These are phyloP conservation scores for Drosophila kepulauana DNA, from an alignment of 1,140 invertebrate species.

Conservation along the genomic window DNA sequence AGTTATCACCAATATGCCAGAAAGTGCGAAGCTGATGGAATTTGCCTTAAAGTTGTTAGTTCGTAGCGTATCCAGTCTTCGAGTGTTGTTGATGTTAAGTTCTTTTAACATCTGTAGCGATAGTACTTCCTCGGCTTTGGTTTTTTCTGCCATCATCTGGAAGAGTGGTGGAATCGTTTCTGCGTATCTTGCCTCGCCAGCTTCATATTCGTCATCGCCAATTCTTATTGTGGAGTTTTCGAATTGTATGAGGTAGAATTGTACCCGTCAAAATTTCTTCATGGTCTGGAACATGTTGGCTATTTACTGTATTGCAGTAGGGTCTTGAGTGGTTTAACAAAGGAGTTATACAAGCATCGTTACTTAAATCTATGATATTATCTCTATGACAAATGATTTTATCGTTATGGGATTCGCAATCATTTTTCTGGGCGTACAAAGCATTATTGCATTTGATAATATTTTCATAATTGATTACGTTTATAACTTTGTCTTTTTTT, in stretches of 20 bases:
- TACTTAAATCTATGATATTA: constrained; percentile 16
- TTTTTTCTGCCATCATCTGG: constrained; percentile 14
- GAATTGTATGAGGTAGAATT: constrained; percentile 8
- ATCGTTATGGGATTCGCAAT: constrained; percentile 18
- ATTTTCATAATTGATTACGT: constrained; percentile 26
- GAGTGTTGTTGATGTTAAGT: neutral
- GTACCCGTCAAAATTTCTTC: neutral
- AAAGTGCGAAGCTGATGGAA: too few species aligned
- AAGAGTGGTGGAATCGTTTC: constrained; percentile 11
- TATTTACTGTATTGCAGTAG: neutral
- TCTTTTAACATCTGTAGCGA: neutral
- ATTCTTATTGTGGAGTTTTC: constrained; percentile 5
- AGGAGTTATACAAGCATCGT: too few species aligned
- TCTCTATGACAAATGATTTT: constrained; percentile 19
- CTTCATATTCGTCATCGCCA: constrained; percentile 16
- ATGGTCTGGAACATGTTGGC: neutral
- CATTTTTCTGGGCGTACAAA: neutral
- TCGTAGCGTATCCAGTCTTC: too few species aligned
- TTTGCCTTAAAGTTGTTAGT: too few species aligned
- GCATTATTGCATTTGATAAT: constrained; percentile 5
- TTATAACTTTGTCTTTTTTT: constrained; percentile 5
- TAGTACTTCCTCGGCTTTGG: constrained; percentile 5
- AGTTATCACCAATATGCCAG: too few species aligned
- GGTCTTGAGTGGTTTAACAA: neutral
- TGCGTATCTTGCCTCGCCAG: constrained; percentile 1